These are phyloP conservation scores for Nezara viridula DNA, from an alignment of 2,888 invertebrate genomes.

Conservation along the genomic window DNA sequence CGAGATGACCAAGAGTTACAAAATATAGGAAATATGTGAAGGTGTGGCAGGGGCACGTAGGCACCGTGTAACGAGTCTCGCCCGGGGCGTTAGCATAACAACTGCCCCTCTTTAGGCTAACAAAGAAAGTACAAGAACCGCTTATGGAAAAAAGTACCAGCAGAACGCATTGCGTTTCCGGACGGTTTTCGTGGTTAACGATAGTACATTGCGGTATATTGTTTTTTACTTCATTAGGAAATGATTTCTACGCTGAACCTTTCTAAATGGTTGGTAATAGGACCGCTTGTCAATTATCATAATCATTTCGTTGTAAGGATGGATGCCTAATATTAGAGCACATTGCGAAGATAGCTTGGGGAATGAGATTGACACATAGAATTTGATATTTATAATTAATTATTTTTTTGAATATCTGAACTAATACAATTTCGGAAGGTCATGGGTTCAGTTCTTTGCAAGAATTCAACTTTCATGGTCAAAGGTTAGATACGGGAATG, in stretches of 20 bases:
- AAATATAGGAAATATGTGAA: conserved; percentile 16
- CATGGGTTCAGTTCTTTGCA: too few relatives aligned
- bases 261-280: background rate
- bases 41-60: background rate
- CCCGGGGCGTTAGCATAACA: background rate
- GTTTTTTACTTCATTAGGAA: background rate
- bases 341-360: too few relatives aligned
- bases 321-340: background rate
- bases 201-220: background rate
- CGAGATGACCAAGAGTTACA: background rate
- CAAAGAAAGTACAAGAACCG: background rate
- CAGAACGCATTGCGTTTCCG: background rate
- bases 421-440: too few relatives aligned
- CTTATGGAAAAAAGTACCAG: background rate
- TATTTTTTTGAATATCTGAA: too few relatives aligned
- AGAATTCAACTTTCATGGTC: too few relatives aligned
- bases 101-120: background rate
- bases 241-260: background rate
- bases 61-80: conserved; percentile 18
- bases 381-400: too few relatives aligned
- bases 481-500: too few relatives aligned
- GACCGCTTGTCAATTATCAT: background rate
- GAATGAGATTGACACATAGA: too few relatives aligned
- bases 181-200: background rate
- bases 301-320: background rate